Base-by-base conservation (phyloP, 2,113 vertebrate genomes). In the Dasyurus viverrinus region DNA sequence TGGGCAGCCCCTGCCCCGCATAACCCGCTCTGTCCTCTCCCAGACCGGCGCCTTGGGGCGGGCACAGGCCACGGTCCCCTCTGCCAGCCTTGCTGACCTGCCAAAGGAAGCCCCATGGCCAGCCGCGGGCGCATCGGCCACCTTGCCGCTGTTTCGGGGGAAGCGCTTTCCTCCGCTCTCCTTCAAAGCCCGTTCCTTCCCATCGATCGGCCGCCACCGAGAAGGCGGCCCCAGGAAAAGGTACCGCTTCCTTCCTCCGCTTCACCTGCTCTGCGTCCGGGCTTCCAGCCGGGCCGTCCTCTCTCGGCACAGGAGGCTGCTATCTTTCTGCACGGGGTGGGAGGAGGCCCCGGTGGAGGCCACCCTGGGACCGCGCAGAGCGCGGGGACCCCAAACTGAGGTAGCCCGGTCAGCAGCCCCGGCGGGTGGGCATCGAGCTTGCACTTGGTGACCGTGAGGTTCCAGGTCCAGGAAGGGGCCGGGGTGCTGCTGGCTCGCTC, bases 181-280 rank as follows among this genome's bases (percentile, higher is more conserved):
- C 94, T 97, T 98, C 98, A 92, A 98, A 98, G 96, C 98, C 98
- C 95, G 98, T 99, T 96, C 98, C 98, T 94, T 98, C 98, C 97
- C 98, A 98, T 97, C 98, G 96, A 36, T 97, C 98, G 95, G 46
- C 97, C 90, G 48, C 97, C 96, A 97, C 91, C 94, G 98, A 94
- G 96, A 98, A 93, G 96, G 90, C 96, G 92, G 76, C 97, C 92
- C 98, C 96, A 92, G 95, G 98, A 89, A 98, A 98, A 99, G 99
- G 98, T 99, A 99, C 94, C 97, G 91, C 95, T 93, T 89, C 50
- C 50, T 98, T 76, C 96, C 95, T 95, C n/a, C n/a, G 6, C 46
- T 84, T 68, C 68, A 84, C 68, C 68, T 42, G 68, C 68, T 42
- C 36, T 22, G n/a, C n/a, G 19, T 36, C 57, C 3, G 27, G 30